Base-by-base conservation (phyloP, 2,797 vertebrate genomes). In the Potorous gilbertii region DNA sequence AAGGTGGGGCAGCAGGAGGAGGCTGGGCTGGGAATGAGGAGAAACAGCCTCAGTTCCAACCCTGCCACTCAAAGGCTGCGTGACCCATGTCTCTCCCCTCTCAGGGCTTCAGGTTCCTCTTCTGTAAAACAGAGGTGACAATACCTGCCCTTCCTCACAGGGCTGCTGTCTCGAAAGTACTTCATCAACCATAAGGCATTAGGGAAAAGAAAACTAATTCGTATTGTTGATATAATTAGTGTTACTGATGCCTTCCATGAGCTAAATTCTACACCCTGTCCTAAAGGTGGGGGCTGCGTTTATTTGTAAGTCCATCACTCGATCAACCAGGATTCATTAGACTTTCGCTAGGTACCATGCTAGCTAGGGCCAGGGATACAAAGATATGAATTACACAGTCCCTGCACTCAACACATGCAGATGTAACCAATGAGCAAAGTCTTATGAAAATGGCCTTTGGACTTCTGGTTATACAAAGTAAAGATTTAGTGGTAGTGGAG, bases 51-150 rank as follows among this genome's bases (percentile, higher is more conserved):
- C 89, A 87, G 92, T 95, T 21, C 55, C 62, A 46, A 1, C 34
- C 54, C 0, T 94, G 29, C 46, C 46, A 59, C 62, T 90, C 55
- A 91, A 9, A 87, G 91, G 21, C 12, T 94, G 40, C n/a, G 52
- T 54, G 54, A 55, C 59, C 90, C 34, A 55, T 24, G 55, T 3
- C 12, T 55, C 92, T 46, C 40, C 2, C 81, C 66, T 96, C 0
- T 92, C 14, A 90, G 46, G 89, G 59, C 87, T 90, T 95, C 66
- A 54, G 16, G 95, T 93, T 96, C 31, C 92, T 13, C 90, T 28
- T 0, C 4, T 95, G 27, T 91, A 95, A 94, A 54, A 52, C 92
- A 27, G 9, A 56, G 90, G 52, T 46, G 52, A 81, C 50, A 90
- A 87, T 50, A 11, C 4, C 81, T 46, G 18, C 40, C 1, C 27